These are phyloP conservation scores for Xanthorhoe spadicearia DNA, from an alignment of 2,888 invertebrate species.

Conservation along the genomic window DNA sequence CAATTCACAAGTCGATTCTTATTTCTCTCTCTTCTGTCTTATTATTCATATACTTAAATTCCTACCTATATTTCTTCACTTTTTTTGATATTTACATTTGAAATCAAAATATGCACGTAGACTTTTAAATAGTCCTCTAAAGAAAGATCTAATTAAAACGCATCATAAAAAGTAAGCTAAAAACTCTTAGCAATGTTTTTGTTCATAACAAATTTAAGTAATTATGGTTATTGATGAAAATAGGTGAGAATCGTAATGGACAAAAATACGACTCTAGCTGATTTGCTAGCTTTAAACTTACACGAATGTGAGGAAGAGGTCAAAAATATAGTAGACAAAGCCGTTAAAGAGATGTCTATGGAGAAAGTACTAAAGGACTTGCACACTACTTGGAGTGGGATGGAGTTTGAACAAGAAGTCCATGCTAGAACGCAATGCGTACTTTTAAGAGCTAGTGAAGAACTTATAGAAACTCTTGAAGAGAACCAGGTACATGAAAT, in stretches of 20 bases:
- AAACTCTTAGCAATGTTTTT: background rate
- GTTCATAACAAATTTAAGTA: slow-evolving; percentile 1
- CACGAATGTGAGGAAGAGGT: slow-evolving; percentile 99
- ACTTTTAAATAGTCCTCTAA: background rate
- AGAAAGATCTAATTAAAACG: slow-evolving; percentile 9
- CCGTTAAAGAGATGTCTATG: slow-evolving; percentile 99
- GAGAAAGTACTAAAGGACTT: slow-evolving; percentile 96
- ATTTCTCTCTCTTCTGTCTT: background rate
- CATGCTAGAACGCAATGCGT: slow-evolving; percentile 95
- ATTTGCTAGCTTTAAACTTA: slow-evolving; percentile 94
- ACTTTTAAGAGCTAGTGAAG: slow-evolving; percentile 95
- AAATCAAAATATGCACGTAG: slow-evolving; percentile 16
- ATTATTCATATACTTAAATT: slow-evolving; percentile 3
- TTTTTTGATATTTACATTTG: background rate
- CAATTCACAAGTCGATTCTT: background rate
- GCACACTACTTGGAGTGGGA: slow-evolving; percentile 95
- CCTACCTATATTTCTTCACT: background rate
- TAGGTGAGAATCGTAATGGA: slow-evolving; percentile 98
- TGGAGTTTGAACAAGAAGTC: slow-evolving; percentile 96
- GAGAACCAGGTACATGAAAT: slow-evolving; percentile 93
- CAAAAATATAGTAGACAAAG: slow-evolving; percentile 98
- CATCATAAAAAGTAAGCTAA: slow-evolving; percentile 18
- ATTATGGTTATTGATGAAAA: slow-evolving; percentile 15
- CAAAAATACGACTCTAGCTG: slow-evolving; percentile 95
- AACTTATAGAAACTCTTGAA: slow-evolving; percentile 97